Evolutionary conservation across 2,888 invertebrate species (phyloP), one percentile per base, ranked within the genome.

Genomic region (Himalopsyche kuldschensis): DNA sequence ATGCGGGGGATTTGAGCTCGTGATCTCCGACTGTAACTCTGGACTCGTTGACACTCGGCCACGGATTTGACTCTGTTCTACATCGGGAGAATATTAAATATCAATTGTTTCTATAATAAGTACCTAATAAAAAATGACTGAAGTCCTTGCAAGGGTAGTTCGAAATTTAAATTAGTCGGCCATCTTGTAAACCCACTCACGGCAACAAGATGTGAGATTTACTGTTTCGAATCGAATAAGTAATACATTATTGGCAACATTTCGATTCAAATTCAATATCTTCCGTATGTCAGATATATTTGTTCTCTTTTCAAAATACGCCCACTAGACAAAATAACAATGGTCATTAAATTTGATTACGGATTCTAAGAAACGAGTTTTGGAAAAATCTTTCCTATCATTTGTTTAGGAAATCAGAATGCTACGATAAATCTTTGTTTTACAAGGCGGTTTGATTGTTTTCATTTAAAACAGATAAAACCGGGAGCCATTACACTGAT

Each of bases 401-500:
- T 69, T 69, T 69, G 69, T 69, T 69, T 69, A 69, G 4, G 15
- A 69, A 69, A 69, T 69, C 69, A 10, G 30, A 69, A 69, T 69
- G 30, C 15, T 69, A 6, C 69, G 11, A 69, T 69, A 69, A 69
- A 69, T 69, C 69, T 69, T 69, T 27, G 69, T 69, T 69, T 69
- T 69, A 69, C 69, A 69, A 69, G 69, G 69, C 69, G 69, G 69
- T 69, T 69, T 69, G 69, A 30, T 69, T 69, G 69, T 69, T 69
- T 69, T 69, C 69, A 69, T 69, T 69, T 69, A 69, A 69, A 69
- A 69, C 69, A 69, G 69, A 69, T 69, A 69, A 69, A 69, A 69
- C 30, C 69, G 30, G 69, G 11, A 69, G 69, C 69, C 69, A 69
- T 69, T 69, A 69, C 69, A 69, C 27, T 69, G 69, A 69, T 69